Base-by-base conservation (phyloP, 1,140 invertebrate genomes). In the Saccostrea glomerata region DNA sequence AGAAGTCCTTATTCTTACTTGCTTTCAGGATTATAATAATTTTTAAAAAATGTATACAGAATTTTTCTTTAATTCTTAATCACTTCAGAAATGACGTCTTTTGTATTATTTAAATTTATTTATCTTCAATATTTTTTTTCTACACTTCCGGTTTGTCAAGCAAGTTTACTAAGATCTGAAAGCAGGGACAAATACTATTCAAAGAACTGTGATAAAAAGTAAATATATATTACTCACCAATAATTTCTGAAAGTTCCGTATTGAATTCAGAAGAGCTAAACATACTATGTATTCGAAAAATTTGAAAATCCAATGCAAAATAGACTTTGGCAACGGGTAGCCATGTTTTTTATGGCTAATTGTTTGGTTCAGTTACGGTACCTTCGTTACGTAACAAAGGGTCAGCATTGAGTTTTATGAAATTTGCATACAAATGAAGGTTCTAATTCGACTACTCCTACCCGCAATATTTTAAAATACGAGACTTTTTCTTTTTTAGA, bases 401-500 rank as follows among this genome's bases (percentile, higher is more conserved):
- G 70, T 77, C 30, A 17, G 6, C 70, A 36, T 13, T 15, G 70
- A 23, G 25, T 6, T 15, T 11, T 36, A 47, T 30, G 15, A 30
- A 23, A 77, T 77, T 36, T 77, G 30, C 70, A 77, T 77, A 36
- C 70, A 77, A 77, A 77, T 77, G 70, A 77, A 77, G 70, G 70
- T 1, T 15, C 23, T 25, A 12, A 77, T 77, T 77, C 23, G 2
- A 25, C 70, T 77, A 30, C 70, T 36, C 11, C 25, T 25, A 36
- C 58, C 58, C 58, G 30, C 70, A 23, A 77, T 77, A 12, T 77
- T 25, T 77, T 36, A 30, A 30, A 77, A 30, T 77, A 15, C 70
- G 13, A 77, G 23, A 36, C 13, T 30, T 63, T 63, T 63, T 6
- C 9, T 47, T 9, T 47, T 47, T 0, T 0, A 47, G 6, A 47